A percentile compares a stretch with the other conserved stretches of the same genome.
Evolutionary conservation across 2,797 vertebrate species (phyloP).

Genomic region (Gila robusta): DNA sequence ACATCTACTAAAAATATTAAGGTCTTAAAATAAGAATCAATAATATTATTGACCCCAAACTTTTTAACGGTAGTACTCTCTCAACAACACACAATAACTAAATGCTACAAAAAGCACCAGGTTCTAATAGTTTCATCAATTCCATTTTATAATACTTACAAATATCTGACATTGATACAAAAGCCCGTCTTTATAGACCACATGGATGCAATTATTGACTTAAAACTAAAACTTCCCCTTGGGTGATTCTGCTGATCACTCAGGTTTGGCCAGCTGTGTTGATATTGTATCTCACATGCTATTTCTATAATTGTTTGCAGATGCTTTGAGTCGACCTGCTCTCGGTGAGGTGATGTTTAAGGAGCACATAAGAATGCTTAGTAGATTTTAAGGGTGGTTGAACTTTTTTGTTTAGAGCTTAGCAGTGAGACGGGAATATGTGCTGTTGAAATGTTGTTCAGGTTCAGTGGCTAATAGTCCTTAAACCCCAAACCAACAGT

Average conservation of each 20-base stretch:
- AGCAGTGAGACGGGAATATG: background rate
- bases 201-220: conserved; percentile 46
- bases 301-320: conserved; percentile 70
- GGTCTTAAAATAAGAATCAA: background rate
- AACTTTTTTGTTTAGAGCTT: conserved; percentile 22
- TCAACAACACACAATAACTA: background rate
- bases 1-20: background rate
- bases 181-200: conserved; percentile 32
- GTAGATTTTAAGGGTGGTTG: conserved; percentile 16
- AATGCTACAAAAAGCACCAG: background rate
- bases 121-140: background rate
- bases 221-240: conserved; percentile 16
- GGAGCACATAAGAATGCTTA: background rate
- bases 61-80: background rate
- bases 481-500: background rate
- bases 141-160: conserved; percentile 3
- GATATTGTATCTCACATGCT: conserved; percentile 67
- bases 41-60: background rate
- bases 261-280: conserved; percentile 56
- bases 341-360: conserved; percentile 41
- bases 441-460: conserved; percentile 16
- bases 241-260: conserved; percentile 33
- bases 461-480: conserved; percentile 10
- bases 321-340: conserved; percentile 63
- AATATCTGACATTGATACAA: conserved; percentile 19